Evolutionary conservation across 1,140 invertebrate genomes (phyloP).

Genomic region (Megalonaias nervosa): DNA sequence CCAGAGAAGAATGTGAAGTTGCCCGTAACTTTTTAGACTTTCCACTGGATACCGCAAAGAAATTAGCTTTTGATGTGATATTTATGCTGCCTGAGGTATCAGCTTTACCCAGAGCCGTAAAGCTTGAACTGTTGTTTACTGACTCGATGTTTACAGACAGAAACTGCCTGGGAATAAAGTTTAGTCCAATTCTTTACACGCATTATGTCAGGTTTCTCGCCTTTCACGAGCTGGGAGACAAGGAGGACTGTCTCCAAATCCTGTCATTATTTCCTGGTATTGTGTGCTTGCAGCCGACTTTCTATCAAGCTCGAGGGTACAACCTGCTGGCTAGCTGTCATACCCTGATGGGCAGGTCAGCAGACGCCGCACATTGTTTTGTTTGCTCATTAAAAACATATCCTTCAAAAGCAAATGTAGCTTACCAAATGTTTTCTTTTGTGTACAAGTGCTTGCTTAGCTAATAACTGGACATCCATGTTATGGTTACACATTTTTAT

Average conservation of each 20-base stretch:
- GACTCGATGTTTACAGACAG: background rate
- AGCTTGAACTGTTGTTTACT: background rate
- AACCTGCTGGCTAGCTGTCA: constrained; percentile 2
- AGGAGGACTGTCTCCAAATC: no score
- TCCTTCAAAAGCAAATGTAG: background rate
- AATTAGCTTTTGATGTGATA: constrained; percentile 1
- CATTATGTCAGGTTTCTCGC: constrained; percentile 4
- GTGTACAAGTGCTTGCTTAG: constrained; percentile 1
- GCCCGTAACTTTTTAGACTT: background rate
- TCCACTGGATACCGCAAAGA: background rate
- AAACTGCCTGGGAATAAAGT: background rate
- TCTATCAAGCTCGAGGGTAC: constrained; percentile 5
- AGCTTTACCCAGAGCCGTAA: background rate
- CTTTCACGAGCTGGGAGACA: background rate
- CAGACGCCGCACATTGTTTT: background rate
- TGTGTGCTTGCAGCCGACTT: background rate
- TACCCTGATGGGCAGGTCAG: background rate
- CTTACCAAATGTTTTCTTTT: background rate
- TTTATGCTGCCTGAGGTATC: constrained; percentile 5
- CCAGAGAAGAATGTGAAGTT: background rate
- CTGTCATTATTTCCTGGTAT: background rate
- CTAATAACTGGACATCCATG: no score
- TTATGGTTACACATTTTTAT: no score
- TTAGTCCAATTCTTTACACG: background rate
- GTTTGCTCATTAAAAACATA: background rate